Evolutionary conservation across 2,888 invertebrate species (phyloP), one percentile per base, ranked within the genome.

Genomic region (Erebia epiphron): DNA sequence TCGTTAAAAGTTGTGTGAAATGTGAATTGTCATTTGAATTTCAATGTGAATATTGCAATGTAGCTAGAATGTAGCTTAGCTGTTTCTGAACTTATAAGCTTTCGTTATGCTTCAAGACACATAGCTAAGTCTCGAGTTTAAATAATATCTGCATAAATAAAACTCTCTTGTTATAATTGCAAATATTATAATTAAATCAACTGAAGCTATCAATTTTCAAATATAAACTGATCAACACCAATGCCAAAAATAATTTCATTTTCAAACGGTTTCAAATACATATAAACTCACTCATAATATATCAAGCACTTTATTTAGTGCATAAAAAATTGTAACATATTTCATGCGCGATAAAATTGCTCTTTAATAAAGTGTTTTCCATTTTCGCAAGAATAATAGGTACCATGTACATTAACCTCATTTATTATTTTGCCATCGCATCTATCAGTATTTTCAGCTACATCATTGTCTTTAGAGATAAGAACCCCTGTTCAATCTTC

Each of bases 401-500:
- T 35, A 35, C 35, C 43, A 5, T 13, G 18, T 70, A 75, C 74
- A 74, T 56, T 70, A 71, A 70, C 65, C 70, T 76, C 74, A 80
- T 83, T 84, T 85, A 84, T 82, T 79, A 75, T 63, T 73, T 60
- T 71, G 70, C 68, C 76, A 79, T 84, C 83, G 52, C 85, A 87
- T 86, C 87, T 87, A 88, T 90, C 86, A 90, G 78, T 79, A 83
- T 90, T 91, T 90, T 89, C 82, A 89, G 86, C 85, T 87, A 89
- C 90, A 86, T 92, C 92, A 92, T 90, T 91, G 92, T 92, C 91
- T 91, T 86, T 78, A 80, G 79, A 80, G 90, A 90, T 90, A 90
- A 88, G 84, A 83, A 79, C 80, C 85, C 82, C 82, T 86, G 83
- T 83, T 92, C 91, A 91, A 92, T 92, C 91, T 92, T 91, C 88